Evolutionary conservation across 2,888 invertebrate species (phyloP), one percentile per base, ranked within the genome.

Genomic region (Allygus modestus): DNA sequence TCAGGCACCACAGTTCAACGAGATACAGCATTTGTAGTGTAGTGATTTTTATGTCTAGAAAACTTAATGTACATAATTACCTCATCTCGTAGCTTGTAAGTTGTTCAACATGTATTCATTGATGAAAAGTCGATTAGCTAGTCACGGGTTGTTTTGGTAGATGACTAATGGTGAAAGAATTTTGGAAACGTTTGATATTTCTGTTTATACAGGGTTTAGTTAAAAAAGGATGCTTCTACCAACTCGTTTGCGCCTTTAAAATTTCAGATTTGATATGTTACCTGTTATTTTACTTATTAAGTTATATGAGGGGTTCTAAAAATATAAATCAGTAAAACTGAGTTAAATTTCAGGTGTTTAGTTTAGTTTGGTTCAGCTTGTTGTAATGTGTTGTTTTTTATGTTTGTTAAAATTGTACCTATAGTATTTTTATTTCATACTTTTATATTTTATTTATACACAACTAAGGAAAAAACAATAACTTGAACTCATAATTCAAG

Each of bases 131-230:
- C 65, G 65, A 31, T 65, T 65, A 65, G 65, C 65, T 65, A 65
- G 65, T 65, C 65, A 65, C 2, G 65, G 65, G 65, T 65, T 65
- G 65, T 65, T 65, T 54, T 54, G 54, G 28, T 65, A 12, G 65
- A 31, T 65, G 17, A 65, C 2, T 7, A 31, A 65, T 65, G 65
- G 65, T 65, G 15, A 65, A 65, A 65, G 23, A 5, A 54, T 54
- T 37, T 54, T 65, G 65, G 26, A 31, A 65, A 65, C 5, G 28
- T 5, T 65, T 31, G 0, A 65, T 15, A 31, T 31, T 58, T 23
- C 2, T 26, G 5, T 23, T 26, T 31, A 15, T 65, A 65, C 65
- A 65, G 65, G 65, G 65, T 65, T 65, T 28, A 31, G 12, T 65
- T 65, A 54, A 54, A 54, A 54, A 1, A 37, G n/a, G n/a, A n/a